phyloP scores from a whole-genome alignment of 2,113 vertebrate species.

The Nycticebus coucang region DNA sequence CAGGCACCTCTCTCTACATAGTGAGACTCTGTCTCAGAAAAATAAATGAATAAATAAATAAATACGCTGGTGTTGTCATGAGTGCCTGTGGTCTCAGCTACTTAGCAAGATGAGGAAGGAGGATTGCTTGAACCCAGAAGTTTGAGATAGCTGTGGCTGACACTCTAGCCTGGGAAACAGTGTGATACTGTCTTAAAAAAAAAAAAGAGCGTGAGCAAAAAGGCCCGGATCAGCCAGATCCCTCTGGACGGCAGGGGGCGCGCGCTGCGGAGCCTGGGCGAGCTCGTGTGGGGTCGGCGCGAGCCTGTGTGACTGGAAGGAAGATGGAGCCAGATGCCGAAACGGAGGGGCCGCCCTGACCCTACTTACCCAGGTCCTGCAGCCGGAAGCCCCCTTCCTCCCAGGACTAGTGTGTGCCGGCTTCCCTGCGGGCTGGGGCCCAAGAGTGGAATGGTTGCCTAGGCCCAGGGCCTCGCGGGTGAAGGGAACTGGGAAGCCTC shows the following conservation, averaged over 20 bases:
- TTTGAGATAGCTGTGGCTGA: too few relatives aligned
- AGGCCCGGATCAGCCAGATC: neutral
- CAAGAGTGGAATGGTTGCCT: neutral
- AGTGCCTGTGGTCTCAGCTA: too few relatives aligned
- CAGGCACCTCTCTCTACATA: too few relatives aligned
- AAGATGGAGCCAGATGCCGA: neutral
- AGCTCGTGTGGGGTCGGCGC: too few relatives aligned
- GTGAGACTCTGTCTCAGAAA: too few relatives aligned
- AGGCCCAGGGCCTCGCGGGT: neutral
- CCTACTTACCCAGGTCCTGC: neutral
- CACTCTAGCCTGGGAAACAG: too few relatives aligned
- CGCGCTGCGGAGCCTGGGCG: neutral
- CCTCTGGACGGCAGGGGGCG: neutral
- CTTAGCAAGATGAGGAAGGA: too few relatives aligned
- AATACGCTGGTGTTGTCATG: too few relatives aligned
- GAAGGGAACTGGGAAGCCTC: neutral
- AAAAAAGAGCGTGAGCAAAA: neutral
- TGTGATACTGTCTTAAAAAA: too few relatives aligned
- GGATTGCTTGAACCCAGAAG: too few relatives aligned
- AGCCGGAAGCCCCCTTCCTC: neutral
- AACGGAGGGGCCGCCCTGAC: too few relatives aligned
- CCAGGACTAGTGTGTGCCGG: neutral
- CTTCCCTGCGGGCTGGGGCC: neutral
- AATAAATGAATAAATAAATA: too few relatives aligned
- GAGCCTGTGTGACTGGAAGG: neutral